These are phyloP conservation scores for Sebastes itinus DNA, from an alignment of 2,797 vertebrate species.

Conservation along the genomic window DNA sequence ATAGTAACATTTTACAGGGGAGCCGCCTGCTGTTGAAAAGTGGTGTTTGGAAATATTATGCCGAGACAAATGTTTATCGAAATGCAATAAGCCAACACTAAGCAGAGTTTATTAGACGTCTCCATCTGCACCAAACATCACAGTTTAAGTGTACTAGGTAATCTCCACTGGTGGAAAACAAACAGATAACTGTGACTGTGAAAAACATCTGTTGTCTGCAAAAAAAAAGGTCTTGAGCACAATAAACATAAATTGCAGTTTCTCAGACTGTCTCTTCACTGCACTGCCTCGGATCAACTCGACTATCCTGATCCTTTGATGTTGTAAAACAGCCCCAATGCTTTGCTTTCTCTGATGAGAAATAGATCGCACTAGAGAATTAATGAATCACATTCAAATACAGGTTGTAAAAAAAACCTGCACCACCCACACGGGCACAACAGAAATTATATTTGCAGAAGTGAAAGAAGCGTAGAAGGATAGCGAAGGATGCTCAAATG, in stretches of 20 bases:
- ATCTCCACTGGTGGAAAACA: not conserved
- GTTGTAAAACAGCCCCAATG: constrained; percentile 16
- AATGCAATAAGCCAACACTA: not conserved
- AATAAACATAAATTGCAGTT: not conserved
- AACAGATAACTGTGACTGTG: not conserved
- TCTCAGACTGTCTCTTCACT: constrained; percentile 23
- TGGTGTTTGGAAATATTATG: not conserved
- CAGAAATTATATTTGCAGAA: constrained; percentile 30
- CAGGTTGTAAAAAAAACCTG: not conserved
- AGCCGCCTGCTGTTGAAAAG: not conserved
- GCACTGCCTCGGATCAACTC: constrained; percentile 43
- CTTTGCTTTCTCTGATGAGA: constrained; percentile 26
- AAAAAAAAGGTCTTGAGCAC: not conserved
- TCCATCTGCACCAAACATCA: not conserved
- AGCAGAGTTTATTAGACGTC: not conserved
- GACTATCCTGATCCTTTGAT: constrained; percentile 41
- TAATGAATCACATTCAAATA: constrained; percentile 37
- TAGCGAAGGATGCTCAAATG: constrained; percentile 45
- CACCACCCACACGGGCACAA: not conserved
- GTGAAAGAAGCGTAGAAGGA: not conserved
- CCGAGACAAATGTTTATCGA: not conserved
- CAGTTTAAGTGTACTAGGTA: not conserved
- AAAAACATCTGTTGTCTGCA: not conserved
- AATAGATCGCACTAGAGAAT: constrained; percentile 19
- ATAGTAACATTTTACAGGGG: not conserved